Percentiles rank a stretch among this genome's conserved stretches.
Conservation (phyloP, 2,113 vertebrate genomes). For the Chinchilla lanigera region DNA sequence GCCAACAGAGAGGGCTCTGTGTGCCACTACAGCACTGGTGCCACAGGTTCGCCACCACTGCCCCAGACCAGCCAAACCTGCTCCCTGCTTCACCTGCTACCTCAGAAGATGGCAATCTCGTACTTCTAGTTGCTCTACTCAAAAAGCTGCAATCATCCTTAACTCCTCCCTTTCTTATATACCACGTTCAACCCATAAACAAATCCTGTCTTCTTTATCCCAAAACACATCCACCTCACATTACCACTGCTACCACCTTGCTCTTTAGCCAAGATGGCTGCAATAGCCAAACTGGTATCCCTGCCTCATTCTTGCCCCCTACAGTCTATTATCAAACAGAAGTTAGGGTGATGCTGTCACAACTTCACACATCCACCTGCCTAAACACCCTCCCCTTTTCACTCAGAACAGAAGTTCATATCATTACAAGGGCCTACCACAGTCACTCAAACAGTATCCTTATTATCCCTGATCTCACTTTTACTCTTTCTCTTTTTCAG, state of each 20-base stretch:
- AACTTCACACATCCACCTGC: constrained; percentile 2
- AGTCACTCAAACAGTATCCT: constrained; percentile 16
- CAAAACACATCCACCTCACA: constrained; percentile 36
- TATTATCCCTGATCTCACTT: background rate
- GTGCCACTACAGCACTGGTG: background rate
- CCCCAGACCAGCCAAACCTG: constrained; percentile 1
- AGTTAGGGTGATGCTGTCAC: constrained; percentile 9
- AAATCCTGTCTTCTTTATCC: constrained; percentile 27
- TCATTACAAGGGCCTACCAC: background rate
- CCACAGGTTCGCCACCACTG: background rate
- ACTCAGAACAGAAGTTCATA: constrained; percentile 50
- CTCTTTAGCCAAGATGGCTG: background rate
- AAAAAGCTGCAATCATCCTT: constrained; percentile 17
- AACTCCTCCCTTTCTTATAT: constrained; percentile 30
- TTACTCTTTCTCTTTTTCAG: background rate
- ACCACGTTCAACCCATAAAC: constrained; percentile 29
- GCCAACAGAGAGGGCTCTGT: background rate
- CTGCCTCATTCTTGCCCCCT: background rate
- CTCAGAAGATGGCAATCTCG: constrained; percentile 43
- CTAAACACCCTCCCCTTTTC: constrained; percentile 40
- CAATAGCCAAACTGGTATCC: constrained; percentile 39
- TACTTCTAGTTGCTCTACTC: constrained; percentile 17
- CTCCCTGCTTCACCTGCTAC: background rate
- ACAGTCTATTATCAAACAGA: constrained; percentile 9
- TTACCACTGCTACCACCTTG: background rate